Conservation (phyloP, 1,140 invertebrate genomes). For the Calephelis virginiensis region DNA sequence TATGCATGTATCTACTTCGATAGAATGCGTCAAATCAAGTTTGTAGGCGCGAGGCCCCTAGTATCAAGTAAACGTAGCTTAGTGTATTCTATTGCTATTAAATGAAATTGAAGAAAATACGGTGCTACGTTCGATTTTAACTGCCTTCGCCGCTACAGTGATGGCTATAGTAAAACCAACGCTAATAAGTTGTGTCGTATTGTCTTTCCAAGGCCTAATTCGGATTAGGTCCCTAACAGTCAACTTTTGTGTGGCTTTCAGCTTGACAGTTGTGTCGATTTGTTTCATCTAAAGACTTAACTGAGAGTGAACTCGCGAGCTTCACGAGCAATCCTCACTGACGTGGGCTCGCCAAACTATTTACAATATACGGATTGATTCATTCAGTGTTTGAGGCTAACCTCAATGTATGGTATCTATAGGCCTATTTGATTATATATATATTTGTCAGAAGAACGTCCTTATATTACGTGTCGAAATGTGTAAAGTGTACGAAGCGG, state of each 20-base stretch:
- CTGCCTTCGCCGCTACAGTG: neutral
- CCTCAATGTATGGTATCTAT: conserved; percentile 24
- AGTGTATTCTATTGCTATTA: conserved; percentile 7
- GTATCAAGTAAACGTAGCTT: neutral
- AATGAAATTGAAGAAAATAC: neutral
- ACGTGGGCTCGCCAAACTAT: conserved; percentile 15
- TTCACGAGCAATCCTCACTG: neutral
- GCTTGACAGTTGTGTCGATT: conserved; percentile 2
- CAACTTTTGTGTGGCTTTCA: neutral
- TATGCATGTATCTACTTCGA: conserved; percentile 13
- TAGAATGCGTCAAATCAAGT: conserved; percentile 9
- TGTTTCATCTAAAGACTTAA: neutral
- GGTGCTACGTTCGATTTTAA: conserved; percentile 4
- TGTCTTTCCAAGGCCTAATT: conserved; percentile 9
- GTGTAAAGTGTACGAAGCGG: conserved; percentile 62
- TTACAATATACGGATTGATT: conserved; percentile 12
- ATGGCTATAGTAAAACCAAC: conserved; percentile 9
- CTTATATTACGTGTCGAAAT: conserved; percentile 56
- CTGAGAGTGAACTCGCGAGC: neutral
- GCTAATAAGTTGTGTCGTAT: conserved; percentile 2
- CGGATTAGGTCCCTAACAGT: conserved; percentile 2
- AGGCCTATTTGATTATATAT: conserved; percentile 50
- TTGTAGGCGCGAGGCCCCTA: neutral
- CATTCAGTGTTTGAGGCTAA: conserved; percentile 3
- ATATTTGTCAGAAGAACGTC: conserved; percentile 43